Percentiles rank a stretch among this genome's conserved stretches.
Conservation (phyloP, 2,113 vertebrate species). For the Erythrocebus patas region DNA sequence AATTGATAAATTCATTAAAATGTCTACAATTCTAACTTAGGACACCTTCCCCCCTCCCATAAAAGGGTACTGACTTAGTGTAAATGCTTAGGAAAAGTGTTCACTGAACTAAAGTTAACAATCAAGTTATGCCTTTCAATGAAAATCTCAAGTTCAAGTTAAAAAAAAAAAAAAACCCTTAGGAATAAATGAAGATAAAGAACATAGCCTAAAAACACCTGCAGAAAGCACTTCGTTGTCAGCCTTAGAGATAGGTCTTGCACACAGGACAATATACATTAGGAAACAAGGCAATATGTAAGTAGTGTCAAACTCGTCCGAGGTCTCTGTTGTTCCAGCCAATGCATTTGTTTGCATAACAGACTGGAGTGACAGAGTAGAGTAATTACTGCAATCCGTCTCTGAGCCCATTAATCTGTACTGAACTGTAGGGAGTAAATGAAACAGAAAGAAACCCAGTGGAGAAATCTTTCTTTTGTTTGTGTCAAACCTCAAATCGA, state of each 20-base stretch:
- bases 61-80: background rate
- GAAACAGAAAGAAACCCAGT: slow-evolving; percentile 82
- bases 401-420: slow-evolving; percentile 87
- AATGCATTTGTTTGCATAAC: slow-evolving; percentile 85
- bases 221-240: background rate
- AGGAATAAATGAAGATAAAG: background rate
- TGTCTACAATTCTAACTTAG: too few species aligned
- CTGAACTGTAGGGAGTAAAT: slow-evolving; percentile 87
- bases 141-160: background rate
- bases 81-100: too few species aligned
- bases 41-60: background rate
- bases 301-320: slow-evolving; percentile 32
- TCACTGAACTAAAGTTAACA: too few species aligned
- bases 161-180: background rate
- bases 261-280: slow-evolving; percentile 7
- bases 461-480: slow-evolving; percentile 81
- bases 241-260: background rate
- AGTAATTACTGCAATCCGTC: slow-evolving; percentile 89
- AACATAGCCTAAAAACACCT: accelerated
- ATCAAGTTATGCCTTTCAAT: accelerated
- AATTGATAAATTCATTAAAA: background rate
- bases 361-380: slow-evolving; percentile 83
- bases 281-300: background rate
- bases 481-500: slow-evolving; percentile 69
- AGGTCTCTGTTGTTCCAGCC: slow-evolving; percentile 70